Conservation (phyloP, 2,113 vertebrate species). For the Tachuris rubrigastra region DNA sequence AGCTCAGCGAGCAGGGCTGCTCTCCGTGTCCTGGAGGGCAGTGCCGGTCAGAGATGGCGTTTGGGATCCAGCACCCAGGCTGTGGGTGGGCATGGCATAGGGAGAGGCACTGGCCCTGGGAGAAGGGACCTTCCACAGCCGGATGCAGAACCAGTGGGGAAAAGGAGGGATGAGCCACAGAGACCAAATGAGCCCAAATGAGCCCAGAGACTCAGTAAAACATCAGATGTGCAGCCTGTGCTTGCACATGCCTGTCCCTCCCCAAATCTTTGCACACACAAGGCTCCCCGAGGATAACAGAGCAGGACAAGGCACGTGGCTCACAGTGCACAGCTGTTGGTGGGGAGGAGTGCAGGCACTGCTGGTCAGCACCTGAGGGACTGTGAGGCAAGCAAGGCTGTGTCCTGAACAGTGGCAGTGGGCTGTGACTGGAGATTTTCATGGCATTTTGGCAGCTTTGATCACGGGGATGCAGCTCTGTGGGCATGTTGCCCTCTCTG, state of each 20-base stretch:
- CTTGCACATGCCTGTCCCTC: not conserved
- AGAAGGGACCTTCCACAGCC: not conserved
- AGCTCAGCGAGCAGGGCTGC: not conserved
- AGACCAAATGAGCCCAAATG: not conserved
- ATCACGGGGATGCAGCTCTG: not conserved
- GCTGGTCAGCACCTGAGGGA: not conserved
- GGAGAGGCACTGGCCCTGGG: not conserved
- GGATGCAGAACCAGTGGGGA: not conserved
- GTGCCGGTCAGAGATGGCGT: rapidly evolving
- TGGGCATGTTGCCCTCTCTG: rapidly evolving
- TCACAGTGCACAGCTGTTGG: not conserved
- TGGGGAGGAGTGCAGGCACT: not conserved
- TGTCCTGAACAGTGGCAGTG: not conserved
- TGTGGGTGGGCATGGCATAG: rapidly evolving
- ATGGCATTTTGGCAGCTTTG: not conserved
- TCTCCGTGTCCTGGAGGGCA: not conserved
- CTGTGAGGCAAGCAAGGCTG: not conserved
- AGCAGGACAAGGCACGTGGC: not conserved
- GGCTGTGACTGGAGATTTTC: rapidly evolving
- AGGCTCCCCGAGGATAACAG: not conserved
- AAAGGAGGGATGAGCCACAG: not conserved
- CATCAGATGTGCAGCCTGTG: not conserved
- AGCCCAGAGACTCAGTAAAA: not conserved
- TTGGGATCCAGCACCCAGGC: not conserved
- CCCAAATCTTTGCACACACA: not conserved